phyloP scores from a whole-genome alignment of 2,113 vertebrate species.

The Paradoxurus hermaphroditus region DNA sequence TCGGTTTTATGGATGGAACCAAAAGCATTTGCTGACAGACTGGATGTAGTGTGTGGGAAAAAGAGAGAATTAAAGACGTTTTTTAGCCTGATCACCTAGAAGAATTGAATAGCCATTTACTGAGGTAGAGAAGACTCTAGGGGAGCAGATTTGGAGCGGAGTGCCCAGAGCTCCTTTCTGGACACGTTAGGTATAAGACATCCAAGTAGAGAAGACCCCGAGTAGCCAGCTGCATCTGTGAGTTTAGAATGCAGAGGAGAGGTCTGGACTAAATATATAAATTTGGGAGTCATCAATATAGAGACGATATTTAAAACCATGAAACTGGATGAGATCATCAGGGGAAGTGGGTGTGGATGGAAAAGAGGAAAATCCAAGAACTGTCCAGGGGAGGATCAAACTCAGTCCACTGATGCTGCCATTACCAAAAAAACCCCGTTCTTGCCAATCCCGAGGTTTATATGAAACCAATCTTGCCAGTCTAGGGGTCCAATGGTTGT shows the following conservation, averaged over 20 bases:
- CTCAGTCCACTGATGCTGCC: not conserved
- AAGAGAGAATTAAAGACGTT: not conserved
- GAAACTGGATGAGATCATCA: slow-evolving; percentile 25
- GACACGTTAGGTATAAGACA: not conserved
- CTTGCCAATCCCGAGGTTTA: not conserved
- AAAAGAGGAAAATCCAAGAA: not conserved
- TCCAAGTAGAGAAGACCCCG: not conserved
- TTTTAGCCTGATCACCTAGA: not conserved
- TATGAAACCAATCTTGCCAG: not conserved
- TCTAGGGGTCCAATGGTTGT: not conserved
- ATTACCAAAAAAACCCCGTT: not conserved
- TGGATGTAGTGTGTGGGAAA: not conserved
- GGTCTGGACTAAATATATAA: slow-evolving; percentile 14
- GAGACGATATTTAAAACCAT: not conserved
- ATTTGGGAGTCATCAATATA: not conserved
- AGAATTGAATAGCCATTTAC: not conserved
- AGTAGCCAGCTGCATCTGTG: not conserved
- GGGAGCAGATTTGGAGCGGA: not conserved
- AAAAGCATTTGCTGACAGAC: not conserved
- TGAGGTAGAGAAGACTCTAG: not conserved
- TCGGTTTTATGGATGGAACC: not conserved
- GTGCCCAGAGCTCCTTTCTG: not conserved
- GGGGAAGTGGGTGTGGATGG: not conserved
- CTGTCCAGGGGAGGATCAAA: not conserved
- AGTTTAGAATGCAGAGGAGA: not conserved